A percentile compares a stretch with the other conserved stretches of the same genome.
These are phyloP conservation scores for Machimus atricapillus DNA, from an alignment of 2,888 invertebrate genomes.

Conservation along the genomic window DNA sequence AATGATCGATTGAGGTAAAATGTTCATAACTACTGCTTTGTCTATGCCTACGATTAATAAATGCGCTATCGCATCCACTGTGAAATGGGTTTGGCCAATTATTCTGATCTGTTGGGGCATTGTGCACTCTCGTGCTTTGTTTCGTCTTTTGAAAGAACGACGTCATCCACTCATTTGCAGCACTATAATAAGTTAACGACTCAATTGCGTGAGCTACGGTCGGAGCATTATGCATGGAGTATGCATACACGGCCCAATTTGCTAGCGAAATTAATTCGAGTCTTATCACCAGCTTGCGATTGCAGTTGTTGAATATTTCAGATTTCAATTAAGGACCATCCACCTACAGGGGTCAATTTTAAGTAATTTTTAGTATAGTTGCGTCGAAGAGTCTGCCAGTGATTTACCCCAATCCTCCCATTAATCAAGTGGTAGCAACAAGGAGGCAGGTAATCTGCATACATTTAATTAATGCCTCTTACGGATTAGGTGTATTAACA, in stretches of 20 bases:
- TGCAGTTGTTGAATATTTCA: background rate
- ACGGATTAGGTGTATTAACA: background rate
- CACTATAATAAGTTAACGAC: background rate
- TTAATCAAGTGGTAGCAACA: background rate
- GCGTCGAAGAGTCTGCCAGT: background rate
- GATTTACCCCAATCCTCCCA: background rate
- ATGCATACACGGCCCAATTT: background rate
- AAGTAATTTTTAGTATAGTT: background rate
- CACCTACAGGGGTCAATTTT: background rate
- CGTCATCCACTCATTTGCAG: background rate
- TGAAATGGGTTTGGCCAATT: background rate
- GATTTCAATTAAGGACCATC: background rate
- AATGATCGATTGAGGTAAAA: background rate
- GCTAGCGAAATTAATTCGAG: background rate
- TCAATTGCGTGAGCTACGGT: background rate
- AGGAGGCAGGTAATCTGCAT: background rate
- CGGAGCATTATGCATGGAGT: background rate
- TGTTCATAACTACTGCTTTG: background rate
- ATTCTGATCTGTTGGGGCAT: background rate
- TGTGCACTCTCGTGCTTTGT: background rate
- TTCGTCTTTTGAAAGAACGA: background rate
- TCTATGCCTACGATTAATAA: background rate
- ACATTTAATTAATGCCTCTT: background rate
- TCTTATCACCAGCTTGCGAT: background rate
- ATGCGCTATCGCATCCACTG: background rate